A percentile compares a stretch with the other conserved stretches of the same genome.
Conservation (phyloP, 2,888 invertebrate species). For the Bimastos eiseni region DNA sequence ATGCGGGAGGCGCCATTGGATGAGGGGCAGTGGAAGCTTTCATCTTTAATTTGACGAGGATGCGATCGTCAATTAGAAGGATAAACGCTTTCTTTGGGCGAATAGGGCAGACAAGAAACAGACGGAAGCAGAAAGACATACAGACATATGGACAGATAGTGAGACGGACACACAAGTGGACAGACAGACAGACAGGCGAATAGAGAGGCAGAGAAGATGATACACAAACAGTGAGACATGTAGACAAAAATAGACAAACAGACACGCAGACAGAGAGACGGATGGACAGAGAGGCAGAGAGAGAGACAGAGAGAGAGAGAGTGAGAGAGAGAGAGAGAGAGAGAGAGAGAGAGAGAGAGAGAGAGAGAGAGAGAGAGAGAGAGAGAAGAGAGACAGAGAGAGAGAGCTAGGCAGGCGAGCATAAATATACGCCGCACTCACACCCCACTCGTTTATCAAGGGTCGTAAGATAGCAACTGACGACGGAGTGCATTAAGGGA, state of each 20-base stretch:
- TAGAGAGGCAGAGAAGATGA: neutral
- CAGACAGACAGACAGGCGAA: neutral
- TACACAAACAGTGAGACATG: neutral
- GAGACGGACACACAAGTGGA: neutral
- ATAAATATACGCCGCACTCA: too few species aligned
- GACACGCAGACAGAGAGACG: too few species aligned
- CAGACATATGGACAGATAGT: neutral
- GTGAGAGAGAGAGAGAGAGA: neutral
- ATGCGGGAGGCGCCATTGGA: slow-evolving; percentile 6
- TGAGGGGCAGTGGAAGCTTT: neutral
- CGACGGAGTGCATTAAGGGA: neutral
- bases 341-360: neutral
- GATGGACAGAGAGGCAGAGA: too few species aligned
- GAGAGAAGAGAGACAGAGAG: neutral
- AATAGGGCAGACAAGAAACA: neutral
- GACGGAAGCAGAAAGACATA: neutral
- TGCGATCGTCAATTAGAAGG: neutral
- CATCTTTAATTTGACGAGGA: slow-evolving; percentile 13
- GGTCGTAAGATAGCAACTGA: neutral
- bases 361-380: neutral
- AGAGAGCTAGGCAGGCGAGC: neutral
- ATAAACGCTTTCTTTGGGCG: neutral
- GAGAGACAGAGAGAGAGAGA: neutral
- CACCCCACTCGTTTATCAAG: neutral
- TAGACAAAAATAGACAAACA: neutral